These are phyloP conservation scores for Rambutsinella grinnellia DNA, from an alignment of 2,888 invertebrate species.

Conservation along the genomic window DNA sequence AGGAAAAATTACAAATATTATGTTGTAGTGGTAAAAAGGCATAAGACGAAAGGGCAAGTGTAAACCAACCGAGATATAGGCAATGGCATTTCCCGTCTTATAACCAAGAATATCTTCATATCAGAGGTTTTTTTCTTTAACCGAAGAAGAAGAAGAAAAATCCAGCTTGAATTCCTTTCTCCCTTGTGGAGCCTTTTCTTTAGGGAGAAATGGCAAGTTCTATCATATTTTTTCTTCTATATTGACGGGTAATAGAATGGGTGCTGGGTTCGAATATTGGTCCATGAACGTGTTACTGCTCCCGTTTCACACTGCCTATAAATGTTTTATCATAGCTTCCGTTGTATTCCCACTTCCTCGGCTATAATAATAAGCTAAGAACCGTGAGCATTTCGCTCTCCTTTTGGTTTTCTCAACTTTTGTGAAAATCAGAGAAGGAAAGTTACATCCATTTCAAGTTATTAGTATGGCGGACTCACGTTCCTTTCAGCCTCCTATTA, in stretches of 20 bases:
- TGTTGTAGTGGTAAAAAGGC: not conserved
- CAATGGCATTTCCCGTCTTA: not conserved
- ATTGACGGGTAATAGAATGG: not conserved
- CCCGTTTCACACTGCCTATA: conserved; percentile 29
- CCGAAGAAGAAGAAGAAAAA: no score
- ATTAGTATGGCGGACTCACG: not conserved
- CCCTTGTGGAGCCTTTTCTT: no score
- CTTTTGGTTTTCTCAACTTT: not conserved
- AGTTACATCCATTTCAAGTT: not conserved
- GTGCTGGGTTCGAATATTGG: not conserved
- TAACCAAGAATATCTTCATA: not conserved
- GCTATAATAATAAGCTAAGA: not conserved
- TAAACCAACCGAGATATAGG: not conserved
- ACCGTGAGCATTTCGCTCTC: not conserved
- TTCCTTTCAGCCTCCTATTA: not conserved
- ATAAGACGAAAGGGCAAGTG: not conserved
- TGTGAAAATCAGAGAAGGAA: no score
- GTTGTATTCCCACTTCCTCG: conserved; percentile 37
- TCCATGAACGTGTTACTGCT: not conserved
- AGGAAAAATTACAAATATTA: not conserved
- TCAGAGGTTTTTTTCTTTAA: not conserved
- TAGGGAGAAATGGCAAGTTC: not conserved
- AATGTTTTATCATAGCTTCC: conserved; percentile 43
- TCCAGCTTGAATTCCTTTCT: not conserved
- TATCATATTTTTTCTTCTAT: not conserved